phyloP scores from a whole-genome alignment of 1,140 invertebrate genomes.

The Drosophila jambulina region DNA sequence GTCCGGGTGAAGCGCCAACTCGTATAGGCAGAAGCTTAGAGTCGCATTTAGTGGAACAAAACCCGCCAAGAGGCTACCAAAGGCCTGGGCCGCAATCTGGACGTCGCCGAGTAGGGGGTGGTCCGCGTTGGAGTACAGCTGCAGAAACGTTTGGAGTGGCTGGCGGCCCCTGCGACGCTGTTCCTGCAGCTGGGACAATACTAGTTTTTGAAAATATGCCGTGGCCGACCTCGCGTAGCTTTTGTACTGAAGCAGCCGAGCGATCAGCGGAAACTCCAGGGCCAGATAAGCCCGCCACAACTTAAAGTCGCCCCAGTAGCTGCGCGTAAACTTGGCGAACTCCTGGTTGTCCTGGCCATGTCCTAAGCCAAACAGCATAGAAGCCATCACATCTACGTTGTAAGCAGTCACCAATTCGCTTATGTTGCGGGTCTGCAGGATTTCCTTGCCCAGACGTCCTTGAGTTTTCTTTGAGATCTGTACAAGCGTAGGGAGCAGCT shows the following conservation, averaged over 20 bases:
- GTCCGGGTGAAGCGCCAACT: conserved; percentile 87
- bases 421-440: conserved; percentile 38
- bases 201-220: conserved; percentile 63
- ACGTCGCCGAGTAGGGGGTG: conserved; percentile 31
- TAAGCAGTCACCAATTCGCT: conserved; percentile 62
- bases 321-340: conserved; percentile 71
- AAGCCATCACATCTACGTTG: conserved; percentile 64
- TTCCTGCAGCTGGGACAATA: conserved; percentile 50
- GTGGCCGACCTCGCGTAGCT: conserved; percentile 51
- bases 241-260: conserved; percentile 57
- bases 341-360: conserved; percentile 65
- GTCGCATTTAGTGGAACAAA: conserved; percentile 86
- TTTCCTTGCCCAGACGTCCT: conserved; percentile 1
- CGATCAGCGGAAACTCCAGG: conserved; percentile 64
- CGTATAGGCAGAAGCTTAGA: conserved; percentile 87
- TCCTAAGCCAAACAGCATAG: conserved; percentile 57
- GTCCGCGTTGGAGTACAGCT: conserved; percentile 83
- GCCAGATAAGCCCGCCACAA: conserved; percentile 64
- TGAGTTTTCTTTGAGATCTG: conserved; percentile 65
- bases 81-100: conserved; percentile 76
- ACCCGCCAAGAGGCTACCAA: conserved; percentile 85
- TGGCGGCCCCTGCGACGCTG: conserved; percentile 74
- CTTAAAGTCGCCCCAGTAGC: conserved; percentile 61
- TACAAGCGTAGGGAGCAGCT: conserved; percentile 84
- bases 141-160: conserved; percentile 86